Evolutionary conservation across 1,140 invertebrate genomes (phyloP), one percentile per base, ranked within the genome.

Genomic region (Dinothrombium tinctorium): DNA sequence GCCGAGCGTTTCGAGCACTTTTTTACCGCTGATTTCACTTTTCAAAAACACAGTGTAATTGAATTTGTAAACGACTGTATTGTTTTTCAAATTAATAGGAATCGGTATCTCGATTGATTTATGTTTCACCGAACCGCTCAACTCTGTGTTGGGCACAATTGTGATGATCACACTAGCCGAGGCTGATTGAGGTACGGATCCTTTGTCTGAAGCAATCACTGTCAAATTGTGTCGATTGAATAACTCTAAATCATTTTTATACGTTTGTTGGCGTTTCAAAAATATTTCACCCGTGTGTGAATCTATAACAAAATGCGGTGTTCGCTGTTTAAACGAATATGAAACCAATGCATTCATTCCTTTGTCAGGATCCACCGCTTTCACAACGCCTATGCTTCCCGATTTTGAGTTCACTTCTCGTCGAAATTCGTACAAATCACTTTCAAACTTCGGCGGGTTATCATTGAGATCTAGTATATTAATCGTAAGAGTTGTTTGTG

Each of bases 381-480:
- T 67, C 0, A 92, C 80, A 61, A 82, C 78, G 4, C 84, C 83
- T 15, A 89, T 19, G 11, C 7, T 7, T 17, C n/a, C 12, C 29
- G 17, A 32, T 12, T 9, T 9, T 7, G 11, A 14, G 32, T 15
- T 15, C 5, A 7, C 14, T 9, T 6, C 5, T 33, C 6, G 17
- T 33, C 17, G 7, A 33, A 14, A 17, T 17, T 2, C 17, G 12
- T 35, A 21, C 19, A 8, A 4, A 9, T 4, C 11, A 35, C 15
- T 35, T 35, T 33, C 7, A 22, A n/a, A 15, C 12, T 12, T 25
- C 14, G 86, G 86, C 0, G 80, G 70, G 56, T 89, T 89, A 54
- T 92, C 86, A 57, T 92, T 92, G 49, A 84, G 77, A 61, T 92
- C 86, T 58, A 87, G 80, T 41, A 92, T 80, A 2, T 80, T 83